Base-by-base conservation (phyloP, 2,888 invertebrate species). In the Monoplex corrugatus region DNA sequence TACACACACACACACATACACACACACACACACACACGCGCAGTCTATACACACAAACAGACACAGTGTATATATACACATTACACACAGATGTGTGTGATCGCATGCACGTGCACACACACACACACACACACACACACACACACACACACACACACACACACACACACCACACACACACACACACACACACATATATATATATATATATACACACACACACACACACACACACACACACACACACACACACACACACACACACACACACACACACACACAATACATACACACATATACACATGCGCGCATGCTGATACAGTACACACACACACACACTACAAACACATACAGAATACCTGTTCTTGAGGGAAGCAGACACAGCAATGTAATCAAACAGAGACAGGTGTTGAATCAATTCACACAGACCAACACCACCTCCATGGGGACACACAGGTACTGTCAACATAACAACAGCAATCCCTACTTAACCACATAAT, bases 361-460 rank as follows among this genome's bases (percentile, higher is more conserved):
- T 97, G 78, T 97, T 97, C 86, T 98, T 97, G 95, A 97, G 97
- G 13, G 97, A 97, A 16, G 97, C 97, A 19, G 98, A 97, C 40
- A 98, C 96, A 87, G 97, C 93, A 3, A 98, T 97, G 96, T 97
- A 98, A 96, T 98, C 98, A 98, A 98, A 98, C 96, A 97, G 97
- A 96, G 98, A 98, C 82, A 98, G 96, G 96, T 99, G 98, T 93
- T 98, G 98, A 1, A 98, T 98, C 97, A 98, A 98, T 96, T 98
- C 98, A 95, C 98, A 98, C 3, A 99, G 97, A 2, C 98, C 98
- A 19, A 98, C 98, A 13, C 98, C 99, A n/a, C 98, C 99, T 90
- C 98, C 98, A 96, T 99, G 98, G 0, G 99, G 98, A 95, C 98
- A 98, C 1, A 99, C 98, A 94, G 98, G 98, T 32, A 98, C 98